These are phyloP conservation scores for Halichoerus grypus DNA, from an alignment of 2,113 vertebrate genomes.

Conservation along the genomic window DNA sequence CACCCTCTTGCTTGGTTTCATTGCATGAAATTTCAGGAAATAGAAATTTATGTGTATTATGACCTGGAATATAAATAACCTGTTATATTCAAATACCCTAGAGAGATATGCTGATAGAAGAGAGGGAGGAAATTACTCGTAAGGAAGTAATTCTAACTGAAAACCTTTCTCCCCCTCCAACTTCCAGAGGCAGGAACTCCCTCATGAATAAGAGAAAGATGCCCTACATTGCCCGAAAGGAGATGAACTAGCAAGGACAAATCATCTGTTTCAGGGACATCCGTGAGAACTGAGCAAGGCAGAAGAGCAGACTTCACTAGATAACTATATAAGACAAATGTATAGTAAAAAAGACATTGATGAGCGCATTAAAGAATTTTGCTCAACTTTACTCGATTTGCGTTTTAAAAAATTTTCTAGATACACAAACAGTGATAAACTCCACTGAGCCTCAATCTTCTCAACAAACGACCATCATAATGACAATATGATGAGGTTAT, in stretches of 20 bases:
- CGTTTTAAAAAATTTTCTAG: neutral
- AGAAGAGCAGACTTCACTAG: neutral
- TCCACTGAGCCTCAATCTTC: neutral
- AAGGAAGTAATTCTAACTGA: constrained; percentile 9
- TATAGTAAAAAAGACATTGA: neutral
- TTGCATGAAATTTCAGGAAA: neutral
- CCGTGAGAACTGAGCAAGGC: neutral
- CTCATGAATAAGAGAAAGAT: neutral
- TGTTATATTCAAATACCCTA: neutral
- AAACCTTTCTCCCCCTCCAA: neutral
- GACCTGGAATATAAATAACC: neutral
- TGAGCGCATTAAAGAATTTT: neutral
- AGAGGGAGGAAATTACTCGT: neutral
- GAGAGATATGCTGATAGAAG: neutral
- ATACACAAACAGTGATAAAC: neutral
- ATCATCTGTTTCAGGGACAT: neutral
- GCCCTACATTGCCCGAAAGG: neutral
- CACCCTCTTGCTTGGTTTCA: neutral
- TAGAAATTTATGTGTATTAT: neutral
- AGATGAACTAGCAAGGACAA: neutral
- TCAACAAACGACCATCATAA: neutral
- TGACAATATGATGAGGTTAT: neutral
- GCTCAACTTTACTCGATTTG: neutral
- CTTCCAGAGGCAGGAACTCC: neutral
- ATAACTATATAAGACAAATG: neutral